Conservation (phyloP, 2,797 vertebrate genomes). For the Rhinichthys osculus region DNA sequence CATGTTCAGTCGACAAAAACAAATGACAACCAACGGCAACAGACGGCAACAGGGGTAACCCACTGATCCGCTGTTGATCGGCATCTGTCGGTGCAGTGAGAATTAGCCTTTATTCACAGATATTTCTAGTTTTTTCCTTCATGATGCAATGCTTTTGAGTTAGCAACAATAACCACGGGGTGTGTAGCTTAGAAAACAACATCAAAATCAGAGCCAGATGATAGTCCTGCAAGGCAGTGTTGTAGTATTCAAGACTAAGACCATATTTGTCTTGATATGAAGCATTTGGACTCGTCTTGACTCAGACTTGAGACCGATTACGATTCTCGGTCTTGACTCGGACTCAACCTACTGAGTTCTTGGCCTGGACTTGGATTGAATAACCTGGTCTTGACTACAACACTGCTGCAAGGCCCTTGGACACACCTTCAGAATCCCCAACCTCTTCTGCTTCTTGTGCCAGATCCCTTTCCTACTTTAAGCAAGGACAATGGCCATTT, state of each 20-base stretch:
- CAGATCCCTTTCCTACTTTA: not conserved
- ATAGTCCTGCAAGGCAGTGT: not conserved
- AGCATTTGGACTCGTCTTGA: not conserved
- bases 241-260: not conserved
- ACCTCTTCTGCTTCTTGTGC: not conserved
- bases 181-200: not conserved
- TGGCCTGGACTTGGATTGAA: not conserved
- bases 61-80: not conserved
- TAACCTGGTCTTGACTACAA: not conserved
- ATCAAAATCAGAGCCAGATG: not conserved
- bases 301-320: too few relatives aligned
- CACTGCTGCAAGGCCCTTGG: not conserved
- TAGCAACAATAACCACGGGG: not conserved
- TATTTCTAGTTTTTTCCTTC: not conserved
- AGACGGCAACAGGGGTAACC: not conserved
- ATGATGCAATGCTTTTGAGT: not conserved
- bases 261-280: not conserved
- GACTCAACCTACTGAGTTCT: not conserved
- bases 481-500: not conserved
- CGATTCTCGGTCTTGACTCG: not conserved
- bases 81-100: not conserved
- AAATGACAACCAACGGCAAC: not conserved
- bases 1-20: not conserved
- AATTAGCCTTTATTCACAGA: not conserved
- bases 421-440: not conserved